These are phyloP conservation scores for Vipera ursinii DNA, from an alignment of 2,797 vertebrate genomes.

Conservation along the genomic window DNA sequence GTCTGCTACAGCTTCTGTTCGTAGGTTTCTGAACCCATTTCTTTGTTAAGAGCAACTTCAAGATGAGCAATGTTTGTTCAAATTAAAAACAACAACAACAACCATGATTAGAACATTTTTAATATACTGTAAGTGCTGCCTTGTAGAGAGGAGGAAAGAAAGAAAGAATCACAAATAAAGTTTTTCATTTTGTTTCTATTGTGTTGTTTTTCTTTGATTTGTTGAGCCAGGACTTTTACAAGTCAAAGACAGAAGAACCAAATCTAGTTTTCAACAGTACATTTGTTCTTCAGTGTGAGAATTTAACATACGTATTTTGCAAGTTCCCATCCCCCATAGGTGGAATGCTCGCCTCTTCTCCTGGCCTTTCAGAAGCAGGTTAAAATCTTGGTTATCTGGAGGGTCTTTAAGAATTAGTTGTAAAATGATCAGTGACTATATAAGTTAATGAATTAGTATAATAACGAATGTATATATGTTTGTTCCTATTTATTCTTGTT, in stretches of 20 bases:
- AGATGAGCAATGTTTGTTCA: constrained; percentile 27
- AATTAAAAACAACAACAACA: constrained; percentile 9
- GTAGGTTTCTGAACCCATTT: constrained; percentile 22
- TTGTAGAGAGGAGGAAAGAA: constrained; percentile 13
- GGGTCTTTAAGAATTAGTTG: neutral
- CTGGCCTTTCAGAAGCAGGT: too few species aligned
- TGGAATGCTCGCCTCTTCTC: neutral
- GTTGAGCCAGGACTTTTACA: neutral
- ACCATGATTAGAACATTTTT: constrained; percentile 36
- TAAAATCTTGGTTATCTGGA: too few species aligned
- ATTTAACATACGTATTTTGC: neutral
- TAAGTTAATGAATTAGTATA: neutral
- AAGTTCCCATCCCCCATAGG: neutral
- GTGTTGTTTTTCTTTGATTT: neutral
- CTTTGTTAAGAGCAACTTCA: neutral
- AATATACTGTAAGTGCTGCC: neutral
- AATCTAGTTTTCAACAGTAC: neutral
- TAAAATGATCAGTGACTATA: neutral
- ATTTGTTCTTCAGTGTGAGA: neutral
- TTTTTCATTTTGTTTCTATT: neutral
- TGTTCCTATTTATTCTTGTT: neutral
- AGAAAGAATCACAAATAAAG: neutral
- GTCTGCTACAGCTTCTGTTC: constrained; percentile 45
- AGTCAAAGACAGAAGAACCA: neutral
- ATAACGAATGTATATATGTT: neutral